Percentiles rank a stretch among this genome's conserved stretches.
Conservation (phyloP, 1,140 invertebrate genomes). For the Formica selysi region DNA sequence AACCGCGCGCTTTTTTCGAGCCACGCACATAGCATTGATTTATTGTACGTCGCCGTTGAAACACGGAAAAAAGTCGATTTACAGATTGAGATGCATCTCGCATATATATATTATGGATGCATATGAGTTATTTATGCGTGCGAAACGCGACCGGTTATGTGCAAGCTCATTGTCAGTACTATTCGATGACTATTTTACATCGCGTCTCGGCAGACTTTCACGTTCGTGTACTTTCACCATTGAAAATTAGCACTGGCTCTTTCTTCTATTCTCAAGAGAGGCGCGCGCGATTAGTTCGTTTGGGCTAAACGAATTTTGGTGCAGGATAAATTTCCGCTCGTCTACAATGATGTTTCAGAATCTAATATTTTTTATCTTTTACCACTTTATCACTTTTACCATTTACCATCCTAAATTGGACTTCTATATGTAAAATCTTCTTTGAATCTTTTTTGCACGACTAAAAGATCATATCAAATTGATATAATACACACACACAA, state of each 20-base stretch:
- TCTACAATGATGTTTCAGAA: not conserved
- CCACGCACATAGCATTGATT: not conserved
- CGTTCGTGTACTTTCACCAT: constrained; percentile 76
- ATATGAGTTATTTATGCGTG: constrained; percentile 37
- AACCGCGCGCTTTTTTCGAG: not conserved
- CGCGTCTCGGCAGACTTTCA: constrained; percentile 73
- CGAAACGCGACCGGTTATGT: constrained; percentile 27
- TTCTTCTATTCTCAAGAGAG: constrained; percentile 37
- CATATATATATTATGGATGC: not conserved
- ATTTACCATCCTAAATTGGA: no score
- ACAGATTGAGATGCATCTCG: not conserved
- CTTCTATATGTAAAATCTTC: not conserved
- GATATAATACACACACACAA: not conserved
- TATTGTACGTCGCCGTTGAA: not conserved
- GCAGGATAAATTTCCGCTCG: not conserved
- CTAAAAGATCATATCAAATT: not conserved
- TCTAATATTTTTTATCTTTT: not conserved
- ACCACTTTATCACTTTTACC: no score
- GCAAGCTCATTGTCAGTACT: not conserved
- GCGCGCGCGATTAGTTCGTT: constrained; percentile 7
- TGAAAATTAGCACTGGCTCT: constrained; percentile 68
- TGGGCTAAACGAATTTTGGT: not conserved
- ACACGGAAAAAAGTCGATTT: constrained; percentile 21
- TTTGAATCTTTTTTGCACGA: not conserved
- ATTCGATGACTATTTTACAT: constrained; percentile 57